Percentiles rank a stretch among this genome's conserved stretches.
Conservation (phyloP, 2,113 vertebrate genomes). For the Microtus pennsylvanicus region DNA sequence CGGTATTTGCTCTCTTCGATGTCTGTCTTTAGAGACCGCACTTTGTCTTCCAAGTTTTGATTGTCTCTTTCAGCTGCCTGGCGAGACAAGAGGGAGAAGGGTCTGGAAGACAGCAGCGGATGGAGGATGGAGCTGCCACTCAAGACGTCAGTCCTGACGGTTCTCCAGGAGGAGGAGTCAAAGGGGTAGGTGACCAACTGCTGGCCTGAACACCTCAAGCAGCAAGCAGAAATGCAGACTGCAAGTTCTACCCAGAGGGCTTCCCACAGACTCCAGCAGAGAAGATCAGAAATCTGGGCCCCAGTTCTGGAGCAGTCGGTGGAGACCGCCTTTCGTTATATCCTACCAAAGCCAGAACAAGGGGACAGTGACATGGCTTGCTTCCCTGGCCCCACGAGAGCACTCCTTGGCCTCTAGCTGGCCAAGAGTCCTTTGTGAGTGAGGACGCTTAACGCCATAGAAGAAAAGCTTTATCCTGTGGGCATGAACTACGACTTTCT, state of each 20-base stretch:
- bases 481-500: neutral
- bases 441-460: neutral
- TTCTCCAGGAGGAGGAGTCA: neutral
- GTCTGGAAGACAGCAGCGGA: neutral
- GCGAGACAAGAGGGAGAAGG: conserved; percentile 12
- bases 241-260: neutral
- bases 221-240: neutral
- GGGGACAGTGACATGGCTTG: neutral
- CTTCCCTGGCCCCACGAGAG: neutral
- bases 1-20: conserved; percentile 92
- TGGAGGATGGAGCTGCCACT: neutral
- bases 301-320: neutral
- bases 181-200: neutral
- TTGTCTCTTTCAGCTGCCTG: conserved; percentile 94
- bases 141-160: neutral
- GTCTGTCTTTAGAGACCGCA: conserved; percentile 90
- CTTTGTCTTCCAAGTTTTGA: conserved; percentile 92
- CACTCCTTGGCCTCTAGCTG: neutral
- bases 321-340: neutral
- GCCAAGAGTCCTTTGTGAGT: neutral
- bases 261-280: neutral
- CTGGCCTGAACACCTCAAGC: neutral
- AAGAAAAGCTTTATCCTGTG: neutral
- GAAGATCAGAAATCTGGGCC: neutral
- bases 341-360: neutral